A percentile compares a stretch with the other conserved stretches of the same genome.
Conservation (phyloP, 2,888 invertebrate species). For the Drosophila prostipennis region DNA sequence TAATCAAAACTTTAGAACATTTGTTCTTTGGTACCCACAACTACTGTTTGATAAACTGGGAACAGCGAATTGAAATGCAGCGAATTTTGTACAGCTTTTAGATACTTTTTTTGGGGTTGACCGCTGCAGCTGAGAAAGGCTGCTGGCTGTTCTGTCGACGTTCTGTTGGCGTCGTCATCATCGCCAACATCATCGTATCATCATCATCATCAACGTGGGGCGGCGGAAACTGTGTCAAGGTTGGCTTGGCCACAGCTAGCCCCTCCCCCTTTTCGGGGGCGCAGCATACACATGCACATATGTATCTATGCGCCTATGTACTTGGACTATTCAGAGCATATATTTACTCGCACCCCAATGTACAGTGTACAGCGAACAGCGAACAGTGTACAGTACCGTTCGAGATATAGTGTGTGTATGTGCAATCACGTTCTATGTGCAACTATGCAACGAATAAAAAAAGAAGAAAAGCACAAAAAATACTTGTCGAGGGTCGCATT, state of each 20-base stretch:
- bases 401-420: slow-evolving; percentile 28
- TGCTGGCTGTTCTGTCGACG: slow-evolving; percentile 11
- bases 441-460: slow-evolving; percentile 36
- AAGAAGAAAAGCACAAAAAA: slow-evolving; percentile 58
- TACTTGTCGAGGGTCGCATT: slow-evolving; percentile 73
- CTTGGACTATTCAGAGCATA: slow-evolving; percentile 28
- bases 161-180: slow-evolving; percentile 2
- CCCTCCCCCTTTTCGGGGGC: slow-evolving; percentile 40
- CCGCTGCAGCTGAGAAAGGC: slow-evolving; percentile 24
- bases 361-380: no score
- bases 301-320: slow-evolving; percentile 26
- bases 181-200: slow-evolving; percentile 18
- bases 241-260: slow-evolving; percentile 43
- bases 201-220: slow-evolving; percentile 21
- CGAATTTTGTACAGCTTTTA: background rate
- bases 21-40: background rate
- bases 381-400: slow-evolving; percentile 18
- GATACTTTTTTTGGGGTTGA: slow-evolving; percentile 1
- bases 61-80: background rate
- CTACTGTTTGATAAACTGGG: background rate
- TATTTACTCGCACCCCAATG: slow-evolving; percentile 42
- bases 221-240: slow-evolving; percentile 65
- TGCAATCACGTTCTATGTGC: slow-evolving; percentile 61
- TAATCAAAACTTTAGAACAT: no score
- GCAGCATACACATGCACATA: slow-evolving; percentile 30